Conservation (phyloP, 2,113 vertebrate genomes). For the Pteropus alecto region DNA sequence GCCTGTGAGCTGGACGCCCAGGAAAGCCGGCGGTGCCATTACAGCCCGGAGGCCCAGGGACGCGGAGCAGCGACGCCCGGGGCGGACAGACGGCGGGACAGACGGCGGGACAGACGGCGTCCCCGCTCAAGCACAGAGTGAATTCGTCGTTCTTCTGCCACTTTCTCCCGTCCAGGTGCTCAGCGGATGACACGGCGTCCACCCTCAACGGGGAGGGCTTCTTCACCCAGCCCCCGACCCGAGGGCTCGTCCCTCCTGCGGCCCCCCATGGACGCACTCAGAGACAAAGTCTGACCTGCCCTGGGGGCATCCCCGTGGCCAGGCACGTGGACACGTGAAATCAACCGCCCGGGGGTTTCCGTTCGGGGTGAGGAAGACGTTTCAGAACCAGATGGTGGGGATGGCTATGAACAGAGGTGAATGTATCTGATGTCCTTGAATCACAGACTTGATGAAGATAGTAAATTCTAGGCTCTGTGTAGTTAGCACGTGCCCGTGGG, state of each 20-base stretch:
- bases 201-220: rapidly evolving
- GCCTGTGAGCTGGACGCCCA: rapidly evolving
- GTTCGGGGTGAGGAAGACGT: neutral
- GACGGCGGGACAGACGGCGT: neutral
- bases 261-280: neutral
- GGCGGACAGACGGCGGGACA: neutral
- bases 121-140: neutral
- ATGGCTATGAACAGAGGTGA: neutral
- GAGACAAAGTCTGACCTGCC: rapidly evolving
- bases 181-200: rapidly evolving
- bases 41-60: neutral
- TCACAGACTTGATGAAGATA: too few relatives aligned
- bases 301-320: rapidly evolving
- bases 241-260: neutral
- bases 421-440: neutral
- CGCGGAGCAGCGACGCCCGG: rapidly evolving
- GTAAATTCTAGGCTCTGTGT: neutral
- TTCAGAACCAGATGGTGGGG: neutral
- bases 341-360: neutral
- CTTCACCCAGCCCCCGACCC: too few relatives aligned
- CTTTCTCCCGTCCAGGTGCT: rapidly evolving
- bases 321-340: too few relatives aligned
- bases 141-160: rapidly evolving
- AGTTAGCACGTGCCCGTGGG: too few relatives aligned
- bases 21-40: neutral